Evolutionary conservation across 2,113 vertebrate species (phyloP).

Genomic region (Pleuronectes platessa): DNA sequence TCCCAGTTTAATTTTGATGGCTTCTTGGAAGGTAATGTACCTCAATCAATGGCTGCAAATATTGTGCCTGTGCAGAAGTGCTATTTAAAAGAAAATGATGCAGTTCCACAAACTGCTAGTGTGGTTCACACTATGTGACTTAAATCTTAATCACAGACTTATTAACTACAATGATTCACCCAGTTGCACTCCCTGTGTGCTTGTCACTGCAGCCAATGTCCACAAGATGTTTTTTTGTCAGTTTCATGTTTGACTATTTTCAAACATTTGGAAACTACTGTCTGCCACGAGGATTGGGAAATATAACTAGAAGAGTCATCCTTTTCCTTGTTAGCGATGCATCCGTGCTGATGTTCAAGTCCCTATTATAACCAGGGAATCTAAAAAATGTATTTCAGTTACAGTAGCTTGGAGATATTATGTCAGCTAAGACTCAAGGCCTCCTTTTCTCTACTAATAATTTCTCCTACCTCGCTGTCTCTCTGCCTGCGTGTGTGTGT

Average conservation of each 20-base stretch:
- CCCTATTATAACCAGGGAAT: slow-evolving; percentile 24
- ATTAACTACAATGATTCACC: slow-evolving; percentile 10
- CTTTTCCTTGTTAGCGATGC: slow-evolving; percentile 35
- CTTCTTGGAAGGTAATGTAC: slow-evolving; percentile 1
- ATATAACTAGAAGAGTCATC: slow-evolving; percentile 25
- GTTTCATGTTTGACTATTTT: slow-evolving; percentile 22
- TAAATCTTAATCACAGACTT: not conserved
- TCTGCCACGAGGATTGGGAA: slow-evolving; percentile 11
- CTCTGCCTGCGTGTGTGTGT: slow-evolving; percentile 23
- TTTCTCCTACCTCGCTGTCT: slow-evolving; percentile 45
- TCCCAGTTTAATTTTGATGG: slow-evolving; percentile 34
- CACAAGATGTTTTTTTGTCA: not conserved
- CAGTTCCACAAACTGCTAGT: not conserved
- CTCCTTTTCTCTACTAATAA: slow-evolving; percentile 45
- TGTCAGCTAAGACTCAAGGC: slow-evolving; percentile 57
- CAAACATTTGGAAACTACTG: slow-evolving; percentile 26
- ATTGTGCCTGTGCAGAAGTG: not conserved
- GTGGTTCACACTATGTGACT: not conserved
- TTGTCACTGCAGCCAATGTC: not conserved
- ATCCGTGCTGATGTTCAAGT: slow-evolving; percentile 32
- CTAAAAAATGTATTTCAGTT: slow-evolving; percentile 48
- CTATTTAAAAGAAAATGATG: not conserved
- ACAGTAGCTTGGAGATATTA: slow-evolving; percentile 59
- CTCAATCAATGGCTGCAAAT: not conserved
- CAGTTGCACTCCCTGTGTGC: not conserved